A percentile compares a stretch with the other conserved stretches of the same genome.
These are phyloP conservation scores for Camponotus floridanus DNA, from an alignment of 1,140 invertebrate species.

Conservation along the genomic window DNA sequence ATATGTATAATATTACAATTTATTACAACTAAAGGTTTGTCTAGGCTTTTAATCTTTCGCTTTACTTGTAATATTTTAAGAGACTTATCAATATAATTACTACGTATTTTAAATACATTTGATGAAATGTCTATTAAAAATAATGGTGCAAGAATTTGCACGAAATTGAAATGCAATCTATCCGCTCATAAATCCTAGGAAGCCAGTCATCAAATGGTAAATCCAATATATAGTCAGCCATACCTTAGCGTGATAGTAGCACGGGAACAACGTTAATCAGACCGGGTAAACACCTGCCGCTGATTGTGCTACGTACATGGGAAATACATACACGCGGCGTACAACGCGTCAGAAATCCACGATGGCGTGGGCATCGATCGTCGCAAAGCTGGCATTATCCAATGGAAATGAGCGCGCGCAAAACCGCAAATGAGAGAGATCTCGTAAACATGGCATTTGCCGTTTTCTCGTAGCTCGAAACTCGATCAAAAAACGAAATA, in stretches of 20 bases:
- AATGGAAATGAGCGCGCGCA: constrained; percentile 64
- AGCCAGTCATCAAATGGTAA: constrained; percentile 32
- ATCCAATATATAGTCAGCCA: constrained; percentile 60
- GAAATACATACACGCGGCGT: constrained; percentile 69
- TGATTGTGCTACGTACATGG: constrained; percentile 79
- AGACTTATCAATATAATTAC: background rate
- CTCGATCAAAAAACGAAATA: background rate
- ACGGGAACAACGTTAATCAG: constrained; percentile 80
- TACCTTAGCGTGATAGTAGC: constrained; percentile 62
- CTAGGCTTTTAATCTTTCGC: background rate
- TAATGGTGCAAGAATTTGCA: constrained; percentile 8
- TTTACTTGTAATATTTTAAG: background rate
- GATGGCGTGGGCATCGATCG: constrained; percentile 77
- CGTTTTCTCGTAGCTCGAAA: background rate
- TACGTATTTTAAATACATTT: background rate
- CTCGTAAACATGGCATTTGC: constrained; percentile 21
- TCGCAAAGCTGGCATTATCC: constrained; percentile 70
- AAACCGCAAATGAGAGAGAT: constrained; percentile 64
- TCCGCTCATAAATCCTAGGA: constrained; percentile 38
- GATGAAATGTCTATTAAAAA: constrained; percentile 29
- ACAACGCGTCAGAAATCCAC: constrained; percentile 71
- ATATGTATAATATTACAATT: background rate
- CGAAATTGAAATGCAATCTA: constrained; percentile 37
- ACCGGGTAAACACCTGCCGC: constrained; percentile 79
- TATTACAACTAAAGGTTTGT: background rate